phyloP scores from a whole-genome alignment of 2,797 vertebrate genomes.

The Galagoides demidoff region DNA sequence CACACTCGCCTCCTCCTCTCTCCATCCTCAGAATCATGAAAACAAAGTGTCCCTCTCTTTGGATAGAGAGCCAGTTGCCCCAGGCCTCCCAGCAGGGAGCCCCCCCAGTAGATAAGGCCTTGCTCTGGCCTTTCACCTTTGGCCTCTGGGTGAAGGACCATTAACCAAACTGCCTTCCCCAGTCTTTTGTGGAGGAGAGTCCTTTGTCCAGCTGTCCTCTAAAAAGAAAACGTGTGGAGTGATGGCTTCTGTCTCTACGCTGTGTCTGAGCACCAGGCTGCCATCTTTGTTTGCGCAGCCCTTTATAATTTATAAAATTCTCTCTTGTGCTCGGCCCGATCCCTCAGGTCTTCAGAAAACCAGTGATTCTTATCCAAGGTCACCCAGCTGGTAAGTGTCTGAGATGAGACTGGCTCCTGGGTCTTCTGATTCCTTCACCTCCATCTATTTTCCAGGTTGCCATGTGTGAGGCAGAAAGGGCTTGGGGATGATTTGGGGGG shows the following conservation, averaged over 20 bases:
- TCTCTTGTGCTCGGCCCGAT: neutral
- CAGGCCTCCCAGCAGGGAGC: constrained; percentile 51
- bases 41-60: constrained; percentile 73
- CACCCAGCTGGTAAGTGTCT: constrained; percentile 31
- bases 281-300: constrained; percentile 53
- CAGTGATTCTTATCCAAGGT: constrained; percentile 44
- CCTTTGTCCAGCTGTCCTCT: constrained; percentile 69
- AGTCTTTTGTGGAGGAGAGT: constrained; percentile 59
- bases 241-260: neutral
- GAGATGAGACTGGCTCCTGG: neutral
- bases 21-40: neutral
- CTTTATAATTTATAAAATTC: neutral
- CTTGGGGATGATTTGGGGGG: neutral
- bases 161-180: constrained; percentile 75
- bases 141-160: constrained; percentile 77
- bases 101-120: constrained; percentile 64
- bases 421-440: neutral
- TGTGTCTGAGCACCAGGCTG: rapidly evolving
- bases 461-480: neutral
- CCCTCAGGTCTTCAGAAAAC: constrained; percentile 48
- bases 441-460: neutral
- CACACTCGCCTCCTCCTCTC: neutral
- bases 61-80: constrained; percentile 27
- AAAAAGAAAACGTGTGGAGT: constrained; percentile 46
- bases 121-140: constrained; percentile 73